Evolutionary conservation across 2,797 vertebrate species (phyloP).

Genomic region (Lepidocolaptes lacrymiger): DNA sequence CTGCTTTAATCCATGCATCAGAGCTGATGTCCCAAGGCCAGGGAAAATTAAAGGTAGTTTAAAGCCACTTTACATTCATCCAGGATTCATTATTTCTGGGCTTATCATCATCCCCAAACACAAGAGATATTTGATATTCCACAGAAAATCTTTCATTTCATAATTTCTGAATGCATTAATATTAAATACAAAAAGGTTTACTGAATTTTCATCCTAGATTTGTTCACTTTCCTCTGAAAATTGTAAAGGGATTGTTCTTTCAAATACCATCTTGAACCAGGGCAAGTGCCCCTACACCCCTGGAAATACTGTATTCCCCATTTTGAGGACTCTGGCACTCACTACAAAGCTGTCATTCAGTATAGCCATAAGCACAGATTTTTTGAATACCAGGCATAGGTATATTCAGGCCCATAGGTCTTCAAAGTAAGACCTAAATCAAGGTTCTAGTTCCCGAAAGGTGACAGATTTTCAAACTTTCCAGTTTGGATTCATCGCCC

Average conservation of each 20-base stretch:
- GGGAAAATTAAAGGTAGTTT: neutral
- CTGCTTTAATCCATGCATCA: neutral
- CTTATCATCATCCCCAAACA: neutral
- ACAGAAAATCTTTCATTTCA: neutral
- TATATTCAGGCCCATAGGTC: neutral
- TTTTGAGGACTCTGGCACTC: neutral
- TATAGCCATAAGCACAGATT: neutral
- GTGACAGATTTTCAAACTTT: neutral
- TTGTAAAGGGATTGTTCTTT: neutral
- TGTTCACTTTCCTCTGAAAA: neutral
- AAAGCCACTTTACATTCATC: neutral
- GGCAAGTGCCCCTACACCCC: neutral
- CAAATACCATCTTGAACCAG: neutral
- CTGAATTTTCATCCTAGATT: neutral
- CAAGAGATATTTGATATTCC: neutral
- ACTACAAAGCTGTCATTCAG: conserved; percentile 7
- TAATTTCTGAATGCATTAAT: neutral
- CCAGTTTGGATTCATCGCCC: neutral
- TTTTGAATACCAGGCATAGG: neutral
- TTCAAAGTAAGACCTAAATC: neutral
- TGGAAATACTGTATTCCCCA: neutral
- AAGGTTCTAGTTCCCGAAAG: neutral
- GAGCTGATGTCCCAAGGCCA: neutral
- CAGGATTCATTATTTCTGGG: neutral
- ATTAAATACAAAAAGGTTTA: neutral